These are phyloP conservation scores for Meliscaeva auricollis DNA, from an alignment of 2,888 invertebrate species.

Conservation along the genomic window DNA sequence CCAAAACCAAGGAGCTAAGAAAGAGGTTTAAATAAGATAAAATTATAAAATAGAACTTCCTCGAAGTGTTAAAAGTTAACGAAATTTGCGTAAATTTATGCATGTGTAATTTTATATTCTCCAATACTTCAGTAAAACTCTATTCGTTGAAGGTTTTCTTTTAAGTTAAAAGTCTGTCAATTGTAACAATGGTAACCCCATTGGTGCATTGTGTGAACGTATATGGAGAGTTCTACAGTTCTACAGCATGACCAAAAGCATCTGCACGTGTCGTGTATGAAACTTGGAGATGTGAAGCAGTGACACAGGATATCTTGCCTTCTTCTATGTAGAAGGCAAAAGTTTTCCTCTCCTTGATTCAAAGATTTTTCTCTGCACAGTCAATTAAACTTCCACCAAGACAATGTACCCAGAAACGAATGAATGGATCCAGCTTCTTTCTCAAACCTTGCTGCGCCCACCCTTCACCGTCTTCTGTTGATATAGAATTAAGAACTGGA, in stretches of 20 bases:
- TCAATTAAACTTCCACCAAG: conserved; percentile 74
- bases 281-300: conserved; percentile 29
- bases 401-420: conserved; percentile 51
- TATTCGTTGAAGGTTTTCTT: no score
- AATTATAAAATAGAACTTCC: no score
- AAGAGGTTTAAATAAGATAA: no score
- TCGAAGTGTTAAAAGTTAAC: no score
- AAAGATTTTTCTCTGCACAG: conserved; percentile 73
- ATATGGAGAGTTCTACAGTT: conserved; percentile 10
- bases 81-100: no score
- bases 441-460: neutral
- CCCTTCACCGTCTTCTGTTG: conserved; percentile 45
- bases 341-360: conserved; percentile 71
- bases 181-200: conserved; percentile 1
- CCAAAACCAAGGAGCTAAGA: no score
- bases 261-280: conserved; percentile 61
- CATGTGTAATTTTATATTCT: no score
- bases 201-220: conserved; percentile 5
- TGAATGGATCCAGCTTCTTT: conserved; percentile 21
- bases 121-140: no score
- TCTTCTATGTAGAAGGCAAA: conserved; percentile 40
- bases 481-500: conserved; percentile 69
- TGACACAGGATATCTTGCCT: conserved; percentile 20
- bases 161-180: neutral
- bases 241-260: conserved; percentile 34